Conservation (phyloP, 2,797 vertebrate species). For the Oreochromis mossambicus region DNA sequence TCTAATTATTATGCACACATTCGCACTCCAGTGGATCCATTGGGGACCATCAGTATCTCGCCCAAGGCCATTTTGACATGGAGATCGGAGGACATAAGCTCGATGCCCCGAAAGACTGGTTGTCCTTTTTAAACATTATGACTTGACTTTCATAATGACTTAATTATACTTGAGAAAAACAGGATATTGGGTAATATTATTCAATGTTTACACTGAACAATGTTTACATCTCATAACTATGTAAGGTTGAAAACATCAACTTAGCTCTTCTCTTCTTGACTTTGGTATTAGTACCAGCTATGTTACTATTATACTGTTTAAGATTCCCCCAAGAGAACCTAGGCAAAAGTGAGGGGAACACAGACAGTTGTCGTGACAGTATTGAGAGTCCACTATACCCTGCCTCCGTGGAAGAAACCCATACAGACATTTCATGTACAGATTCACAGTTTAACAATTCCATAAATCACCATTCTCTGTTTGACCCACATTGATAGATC, state of each 20-base stretch:
- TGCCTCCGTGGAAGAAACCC: neutral
- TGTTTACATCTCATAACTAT: neutral
- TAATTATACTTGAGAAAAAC: neutral
- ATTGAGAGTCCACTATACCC: neutral
- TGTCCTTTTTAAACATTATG: neutral
- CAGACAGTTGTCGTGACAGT: fast-evolving
- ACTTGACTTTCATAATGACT: neutral
- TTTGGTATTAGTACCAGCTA: neutral
- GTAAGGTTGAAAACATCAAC: neutral
- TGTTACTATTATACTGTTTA: neutral
- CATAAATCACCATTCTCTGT: neutral
- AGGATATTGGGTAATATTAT: neutral
- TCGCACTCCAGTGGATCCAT: fast-evolving
- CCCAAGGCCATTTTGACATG: neutral
- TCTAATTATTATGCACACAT: neutral
- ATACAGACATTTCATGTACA: fast-evolving
- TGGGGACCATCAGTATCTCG: neutral
- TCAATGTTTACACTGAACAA: neutral
- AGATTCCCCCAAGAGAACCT: neutral
- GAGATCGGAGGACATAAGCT: neutral
- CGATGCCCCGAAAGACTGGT: neutral
- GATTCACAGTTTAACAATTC: neutral
- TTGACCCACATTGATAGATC: neutral
- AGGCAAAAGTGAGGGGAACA: fast-evolving
- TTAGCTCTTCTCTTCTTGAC: neutral